Evolutionary conservation across 2,113 vertebrate genomes (phyloP), one percentile per base, ranked within the genome.

Genomic region (Pogonocichla stellata): DNA sequence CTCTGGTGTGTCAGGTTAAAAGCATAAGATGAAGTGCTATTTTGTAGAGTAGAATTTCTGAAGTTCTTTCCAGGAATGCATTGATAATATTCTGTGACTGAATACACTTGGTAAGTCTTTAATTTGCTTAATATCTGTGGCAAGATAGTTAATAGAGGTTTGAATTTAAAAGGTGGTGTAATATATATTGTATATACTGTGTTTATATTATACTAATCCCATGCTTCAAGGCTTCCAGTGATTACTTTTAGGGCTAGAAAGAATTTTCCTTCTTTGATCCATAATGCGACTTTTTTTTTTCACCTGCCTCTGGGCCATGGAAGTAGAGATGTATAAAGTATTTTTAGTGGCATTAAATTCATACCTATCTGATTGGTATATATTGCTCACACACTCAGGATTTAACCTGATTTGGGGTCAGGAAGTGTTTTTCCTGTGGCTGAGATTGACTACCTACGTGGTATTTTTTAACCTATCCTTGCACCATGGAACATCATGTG

Each of bases 81-180:
- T 12, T 88, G 78, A 85, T 90, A 90, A 87, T 84, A 65, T 81
- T 78, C 73, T 84, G 56, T 92, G 89, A 86, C 80, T 84, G 92
- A 94, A 92, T 91, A 66, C 8, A 60, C 56, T 80, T 80, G 13
- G 56, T 56, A 93, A 80, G n/a, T 94, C 91, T 93, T 94, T 89
- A 95, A 93, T 96, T 96, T 95, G 28, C 72, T 84, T 95, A 81
- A 86, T 94, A 88, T 88, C 80, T 95, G 48, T 93, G 65, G 78
- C 92, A 93, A 95, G 72, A 60, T 89, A 84, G 51, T 78, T 94
- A 93, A 84, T 78, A 92, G 69, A 66, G 36, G 60, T 36, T 88
- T 89, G 69, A 92, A 89, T 94, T 78, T 91, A 74, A 92, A 96
- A 83, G 47, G 60, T 88, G 51, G 33, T 88, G 60, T 83, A 95